These are phyloP conservation scores for Hypsibius dujardini DNA, from an alignment of 1,140 invertebrate species.

Conservation along the genomic window DNA sequence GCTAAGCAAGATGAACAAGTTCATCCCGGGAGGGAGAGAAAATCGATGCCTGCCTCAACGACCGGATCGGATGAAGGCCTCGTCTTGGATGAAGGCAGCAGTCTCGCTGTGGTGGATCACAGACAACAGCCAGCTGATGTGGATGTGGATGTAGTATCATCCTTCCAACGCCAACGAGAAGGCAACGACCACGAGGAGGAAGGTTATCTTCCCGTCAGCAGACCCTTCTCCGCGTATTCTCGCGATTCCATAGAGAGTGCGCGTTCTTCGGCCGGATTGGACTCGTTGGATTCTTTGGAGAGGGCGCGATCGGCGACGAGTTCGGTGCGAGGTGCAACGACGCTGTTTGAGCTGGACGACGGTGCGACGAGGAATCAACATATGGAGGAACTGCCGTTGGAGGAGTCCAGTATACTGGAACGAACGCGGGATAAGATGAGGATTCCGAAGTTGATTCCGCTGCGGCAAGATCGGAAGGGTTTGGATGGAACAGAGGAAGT, in stretches of 20 bases:
- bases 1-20: too few relatives aligned
- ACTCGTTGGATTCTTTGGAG: slow-evolving; percentile 1
- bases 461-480: not conserved
- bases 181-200: too few relatives aligned
- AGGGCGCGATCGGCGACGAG: not conserved
- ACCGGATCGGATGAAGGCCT: not conserved
- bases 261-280: not conserved
- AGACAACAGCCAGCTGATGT: too few relatives aligned
- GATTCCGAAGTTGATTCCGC: slow-evolving; percentile 4
- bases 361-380: too few relatives aligned
- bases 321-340: too few relatives aligned
- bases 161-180: too few relatives aligned
- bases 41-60: not conserved
- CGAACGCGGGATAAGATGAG: not conserved
- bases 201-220: not conserved
- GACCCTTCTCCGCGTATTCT: not conserved
- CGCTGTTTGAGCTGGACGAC: too few relatives aligned
- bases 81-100: not conserved
- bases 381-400: too few relatives aligned
- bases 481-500: not conserved
- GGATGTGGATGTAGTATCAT: too few relatives aligned
- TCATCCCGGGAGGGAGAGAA: not conserved
- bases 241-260: not conserved
- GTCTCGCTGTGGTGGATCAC: too few relatives aligned
- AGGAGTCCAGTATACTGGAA: not conserved